Percentiles rank a stretch among this genome's conserved stretches.
phyloP scores from a whole-genome alignment of 2,113 vertebrate species.

The Bos javanicus region DNA sequence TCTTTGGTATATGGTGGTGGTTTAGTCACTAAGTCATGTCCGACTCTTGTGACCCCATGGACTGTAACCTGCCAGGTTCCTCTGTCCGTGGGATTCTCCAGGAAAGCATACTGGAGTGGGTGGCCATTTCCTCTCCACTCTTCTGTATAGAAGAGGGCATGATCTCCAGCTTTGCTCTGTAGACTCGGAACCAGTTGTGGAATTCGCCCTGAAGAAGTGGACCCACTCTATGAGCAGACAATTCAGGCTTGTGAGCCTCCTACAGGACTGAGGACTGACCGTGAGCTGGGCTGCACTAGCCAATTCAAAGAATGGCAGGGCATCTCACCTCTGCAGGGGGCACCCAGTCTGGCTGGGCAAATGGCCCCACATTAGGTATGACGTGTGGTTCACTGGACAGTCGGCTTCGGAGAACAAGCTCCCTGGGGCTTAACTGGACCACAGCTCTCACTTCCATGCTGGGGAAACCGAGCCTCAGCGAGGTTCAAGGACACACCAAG shows the following conservation, averaged over 20 bases:
- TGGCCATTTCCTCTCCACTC: background rate
- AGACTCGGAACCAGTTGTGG: background rate
- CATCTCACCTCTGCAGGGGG: background rate
- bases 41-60: background rate
- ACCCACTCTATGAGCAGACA: fast-evolving
- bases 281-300: fast-evolving
- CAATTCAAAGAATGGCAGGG: background rate
- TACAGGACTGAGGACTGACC: background rate
- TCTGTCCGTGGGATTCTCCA: background rate
- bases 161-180: background rate
- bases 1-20: background rate
- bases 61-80: background rate
- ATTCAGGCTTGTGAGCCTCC: background rate
- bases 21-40: background rate
- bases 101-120: background rate
- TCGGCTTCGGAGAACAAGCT: background rate
- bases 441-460: background rate
- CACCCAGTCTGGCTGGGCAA: background rate
- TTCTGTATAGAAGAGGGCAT: fast-evolving
- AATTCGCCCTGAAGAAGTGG: background rate
- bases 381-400: background rate
- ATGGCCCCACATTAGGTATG: background rate
- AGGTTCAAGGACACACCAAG: background rate
- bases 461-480: background rate
- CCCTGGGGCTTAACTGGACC: background rate